Conservation (phyloP, 2,113 vertebrate genomes). For the Myotis brandtii region DNA sequence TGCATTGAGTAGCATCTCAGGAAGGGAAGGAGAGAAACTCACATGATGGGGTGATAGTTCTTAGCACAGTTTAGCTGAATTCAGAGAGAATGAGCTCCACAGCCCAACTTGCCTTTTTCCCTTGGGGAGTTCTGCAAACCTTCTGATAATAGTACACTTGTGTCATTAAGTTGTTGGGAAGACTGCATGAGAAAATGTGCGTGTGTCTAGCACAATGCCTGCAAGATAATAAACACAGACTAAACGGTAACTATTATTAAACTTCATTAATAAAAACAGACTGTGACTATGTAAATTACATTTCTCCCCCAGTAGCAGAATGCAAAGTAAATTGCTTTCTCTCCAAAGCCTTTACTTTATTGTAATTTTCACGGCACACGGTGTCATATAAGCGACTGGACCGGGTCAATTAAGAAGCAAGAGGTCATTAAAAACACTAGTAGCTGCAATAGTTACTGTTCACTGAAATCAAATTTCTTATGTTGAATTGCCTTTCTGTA, state of each 20-base stretch:
- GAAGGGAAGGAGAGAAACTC: background rate
- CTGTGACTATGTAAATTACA: background rate
- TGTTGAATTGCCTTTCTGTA: background rate
- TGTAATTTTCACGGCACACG: background rate
- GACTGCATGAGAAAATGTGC: background rate
- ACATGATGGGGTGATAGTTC: background rate
- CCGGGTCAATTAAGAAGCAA: constrained; percentile 21
- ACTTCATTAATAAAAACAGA: background rate
- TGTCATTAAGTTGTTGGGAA: background rate
- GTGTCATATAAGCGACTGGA: background rate
- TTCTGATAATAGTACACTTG: background rate
- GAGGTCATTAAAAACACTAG: background rate
- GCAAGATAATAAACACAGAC: constrained; percentile 3
- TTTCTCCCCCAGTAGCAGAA: background rate
- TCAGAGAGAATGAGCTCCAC: background rate
- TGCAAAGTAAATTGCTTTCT: constrained; percentile 30
- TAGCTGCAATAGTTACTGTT: background rate
- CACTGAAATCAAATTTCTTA: constrained; percentile 28
- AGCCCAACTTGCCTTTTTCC: background rate
- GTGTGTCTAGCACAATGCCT: background rate
- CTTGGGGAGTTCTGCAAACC: background rate
- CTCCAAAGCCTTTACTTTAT: background rate
- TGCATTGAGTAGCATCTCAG: background rate
- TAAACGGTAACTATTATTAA: background rate
- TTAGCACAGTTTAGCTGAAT: background rate